Evolutionary conservation across 2,888 invertebrate species (phyloP), one percentile per base, ranked within the genome.

Genomic region (Alloplasta piceator): DNA sequence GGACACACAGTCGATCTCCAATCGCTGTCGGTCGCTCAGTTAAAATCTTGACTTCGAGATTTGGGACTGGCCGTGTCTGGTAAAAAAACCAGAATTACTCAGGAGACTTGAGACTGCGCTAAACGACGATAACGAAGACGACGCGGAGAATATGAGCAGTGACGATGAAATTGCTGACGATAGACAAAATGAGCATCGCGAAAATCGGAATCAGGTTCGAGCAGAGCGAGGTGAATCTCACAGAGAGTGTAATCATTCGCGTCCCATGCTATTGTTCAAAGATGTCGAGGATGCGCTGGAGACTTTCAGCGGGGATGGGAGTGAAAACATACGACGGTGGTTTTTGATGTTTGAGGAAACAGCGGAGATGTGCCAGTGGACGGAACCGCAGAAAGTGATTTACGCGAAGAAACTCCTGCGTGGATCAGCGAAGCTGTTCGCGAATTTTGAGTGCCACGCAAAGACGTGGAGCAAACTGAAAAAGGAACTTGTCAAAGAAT

Each of bases 341-440:
- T n/a, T n/a, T n/a, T n/a, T n/a, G n/a, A n/a, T n/a, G n/a, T n/a
- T n/a, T n/a, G n/a, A n/a, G n/a, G n/a, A n/a, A n/a, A n/a, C n/a
- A n/a, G n/a, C n/a, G n/a, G n/a, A n/a, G n/a, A n/a, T n/a, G n/a
- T n/a, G n/a, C n/a, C n/a, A n/a, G n/a, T n/a, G n/a, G n/a, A n/a
- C n/a, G n/a, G n/a, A n/a, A n/a, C n/a, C n/a, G n/a, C n/a, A n/a
- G n/a, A n/a, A n/a, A n/a, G n/a, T n/a, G n/a, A n/a, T n/a, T n/a
- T n/a, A 83, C 16, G 75, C 83, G 0, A 84, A 80, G 38, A 63
- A 63, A 64, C 52, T 84, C 7, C 46, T 83, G n/a, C 14, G 41
- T 4, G 83, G 83, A 16, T 78, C 83, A 0, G 82, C 84, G 0
- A 84, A 83, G 12, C n/a, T 85, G n/a, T 83, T 83, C 14, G 75